A percentile compares a stretch with the other conserved stretches of the same genome.
phyloP scores from a whole-genome alignment of 2,113 vertebrate genomes.

The Phylloscopus trochilus region DNA sequence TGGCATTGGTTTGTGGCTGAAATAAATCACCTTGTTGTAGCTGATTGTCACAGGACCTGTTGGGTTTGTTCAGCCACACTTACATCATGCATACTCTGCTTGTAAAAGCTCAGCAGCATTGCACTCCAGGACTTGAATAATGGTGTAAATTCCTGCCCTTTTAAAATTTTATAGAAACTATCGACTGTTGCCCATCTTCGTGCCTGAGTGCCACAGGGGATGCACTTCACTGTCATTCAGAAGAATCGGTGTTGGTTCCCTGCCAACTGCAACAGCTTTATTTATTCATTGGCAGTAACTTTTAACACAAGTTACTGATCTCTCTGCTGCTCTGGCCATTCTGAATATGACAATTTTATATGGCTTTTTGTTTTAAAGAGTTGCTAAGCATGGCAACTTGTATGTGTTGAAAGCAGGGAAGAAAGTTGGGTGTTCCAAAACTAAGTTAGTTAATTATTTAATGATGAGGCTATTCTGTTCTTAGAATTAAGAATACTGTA shows the following conservation, averaged over 20 bases:
- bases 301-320: neutral
- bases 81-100: rapidly evolving
- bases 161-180: neutral
- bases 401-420: neutral
- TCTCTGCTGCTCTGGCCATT: neutral
- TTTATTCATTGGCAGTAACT: neutral
- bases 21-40: neutral
- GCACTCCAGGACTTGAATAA: neutral
- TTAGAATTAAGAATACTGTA: neutral
- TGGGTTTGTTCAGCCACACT: neutral
- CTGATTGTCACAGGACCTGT: neutral
- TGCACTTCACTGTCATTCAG: neutral
- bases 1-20: neutral
- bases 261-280: neutral
- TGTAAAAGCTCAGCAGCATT: neutral
- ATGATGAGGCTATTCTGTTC: neutral
- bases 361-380: neutral
- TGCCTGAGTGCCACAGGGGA: neutral
- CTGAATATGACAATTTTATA: neutral
- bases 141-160: neutral
- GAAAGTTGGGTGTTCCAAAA: neutral
- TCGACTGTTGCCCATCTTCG: neutral
- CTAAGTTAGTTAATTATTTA: neutral
- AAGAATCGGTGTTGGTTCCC: neutral
- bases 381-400: neutral